Conservation (phyloP, 2,797 vertebrate genomes). For the Sebastolobus alascanus region DNA sequence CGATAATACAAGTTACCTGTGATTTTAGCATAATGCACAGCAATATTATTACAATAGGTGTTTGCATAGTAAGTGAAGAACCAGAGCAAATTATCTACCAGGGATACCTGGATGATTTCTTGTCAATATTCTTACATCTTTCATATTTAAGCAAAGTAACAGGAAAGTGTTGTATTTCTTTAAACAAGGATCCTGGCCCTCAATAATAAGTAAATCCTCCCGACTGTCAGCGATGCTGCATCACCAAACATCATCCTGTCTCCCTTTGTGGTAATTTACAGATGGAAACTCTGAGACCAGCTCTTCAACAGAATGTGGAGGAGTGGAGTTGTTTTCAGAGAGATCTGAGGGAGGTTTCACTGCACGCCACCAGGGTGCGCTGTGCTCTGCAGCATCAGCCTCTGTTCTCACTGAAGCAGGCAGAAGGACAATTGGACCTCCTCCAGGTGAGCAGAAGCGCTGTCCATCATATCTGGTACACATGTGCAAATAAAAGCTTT, state of each 20-base stretch:
- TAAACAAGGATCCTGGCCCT: background rate
- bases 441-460: slow-evolving; percentile 86
- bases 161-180: background rate
- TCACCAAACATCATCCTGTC: background rate
- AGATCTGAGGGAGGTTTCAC: slow-evolving; percentile 75
- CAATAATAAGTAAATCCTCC: background rate
- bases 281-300: slow-evolving; percentile 77
- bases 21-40: background rate
- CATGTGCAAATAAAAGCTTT: background rate
- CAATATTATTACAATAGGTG: background rate
- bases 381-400: slow-evolving; percentile 83
- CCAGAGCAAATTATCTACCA: background rate
- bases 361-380: slow-evolving; percentile 76
- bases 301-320: slow-evolving; percentile 68
- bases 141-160: background rate
- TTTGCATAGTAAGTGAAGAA: background rate
- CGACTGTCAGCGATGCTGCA: background rate
- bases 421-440: slow-evolving; percentile 77
- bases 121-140: background rate
- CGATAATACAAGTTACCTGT: background rate
- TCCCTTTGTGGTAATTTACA: slow-evolving; percentile 48
- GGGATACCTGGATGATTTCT: background rate
- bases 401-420: slow-evolving; percentile 81
- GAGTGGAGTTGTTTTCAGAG: slow-evolving; percentile 85
- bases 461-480: background rate